These are phyloP conservation scores for Pedionomus torquatus DNA, from an alignment of 2,113 vertebrate genomes.

Conservation along the genomic window DNA sequence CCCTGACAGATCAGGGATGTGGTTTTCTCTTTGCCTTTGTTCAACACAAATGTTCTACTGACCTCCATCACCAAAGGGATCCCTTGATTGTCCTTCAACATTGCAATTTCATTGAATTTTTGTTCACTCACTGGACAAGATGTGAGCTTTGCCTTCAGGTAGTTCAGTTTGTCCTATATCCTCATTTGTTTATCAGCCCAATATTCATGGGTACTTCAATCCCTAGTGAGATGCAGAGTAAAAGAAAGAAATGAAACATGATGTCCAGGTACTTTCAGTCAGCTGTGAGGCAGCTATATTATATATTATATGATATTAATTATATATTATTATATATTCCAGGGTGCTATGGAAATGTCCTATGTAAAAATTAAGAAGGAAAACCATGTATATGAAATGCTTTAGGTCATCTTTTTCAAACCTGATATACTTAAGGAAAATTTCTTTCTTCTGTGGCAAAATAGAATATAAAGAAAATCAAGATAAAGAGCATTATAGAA, in stretches of 20 bases:
- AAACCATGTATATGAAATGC: not conserved
- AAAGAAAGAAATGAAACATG: not conserved
- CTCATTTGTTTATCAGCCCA: not conserved
- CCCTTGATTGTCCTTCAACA: not conserved
- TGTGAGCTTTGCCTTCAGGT: not conserved
- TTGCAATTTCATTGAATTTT: rapidly evolving
- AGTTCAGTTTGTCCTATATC: not conserved
- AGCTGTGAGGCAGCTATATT: not conserved
- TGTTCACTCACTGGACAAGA: not conserved
- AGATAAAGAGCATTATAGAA: not conserved
- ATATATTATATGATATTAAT: too few relatives aligned
- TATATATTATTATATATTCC: too few relatives aligned
- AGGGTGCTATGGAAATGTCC: not conserved
- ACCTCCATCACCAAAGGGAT: not conserved
- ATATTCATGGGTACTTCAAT: not conserved
- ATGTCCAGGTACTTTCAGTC: not conserved
- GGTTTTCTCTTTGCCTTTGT: rapidly evolving
- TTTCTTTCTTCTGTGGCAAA: not conserved
- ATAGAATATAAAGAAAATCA: not conserved
- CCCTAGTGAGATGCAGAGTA: not conserved
- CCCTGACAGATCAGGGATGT: rapidly evolving
- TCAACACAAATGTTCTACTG: not conserved
- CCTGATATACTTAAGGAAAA: not conserved
- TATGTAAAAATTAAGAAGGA: not conserved
- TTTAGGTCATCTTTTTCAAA: not conserved